Base-by-base conservation (phyloP, 2,888 invertebrate genomes). In the Drosophila gaucha region DNA sequence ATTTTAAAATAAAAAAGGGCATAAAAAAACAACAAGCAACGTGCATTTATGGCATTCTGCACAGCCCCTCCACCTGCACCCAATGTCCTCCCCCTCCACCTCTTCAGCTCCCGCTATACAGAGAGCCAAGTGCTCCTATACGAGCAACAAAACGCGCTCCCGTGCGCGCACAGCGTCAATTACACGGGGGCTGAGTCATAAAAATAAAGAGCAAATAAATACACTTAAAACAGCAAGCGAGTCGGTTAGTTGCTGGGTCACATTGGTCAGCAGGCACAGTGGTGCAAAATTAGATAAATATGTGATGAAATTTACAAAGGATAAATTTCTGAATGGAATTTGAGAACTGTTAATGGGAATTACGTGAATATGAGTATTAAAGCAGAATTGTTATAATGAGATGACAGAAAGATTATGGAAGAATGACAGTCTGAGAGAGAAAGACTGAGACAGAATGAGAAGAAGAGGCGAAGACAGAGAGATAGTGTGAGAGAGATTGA, bases 131-230 rank as follows among this genome's bases (percentile, higher is more conserved):
- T 39, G 59, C 52, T 50, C 33, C 67, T 67, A 67, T 84, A 78
- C 66, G 77, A 46, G 74, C 86, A 80, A 83, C 74, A 80, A 71
- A 88, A 64, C 78, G 68, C 65, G 70, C 67, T 83, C 12, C 74
- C 50, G 51, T 67, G 74, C 66, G 83, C 83, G 58, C 85, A 72
- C 72, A 80, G 82, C 82, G 73, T 86, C 88, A 86, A 82, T 82
- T 82, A 87, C 86, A 78, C 83, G 87, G 80, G 79, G 62, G 62
- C 59, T 72, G 67, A 73, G 83, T 76, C 88, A 83, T 82, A 82
- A 82, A 82, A 87, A 82, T 87, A 86, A 87, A 82, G 80, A 83
- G 67, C 83, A 87, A 86, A 87, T 79, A 82, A 82, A 82, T 87
- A 82, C 88, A 82, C 82, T 82, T 87, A 87, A 87, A 87, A 76